Evolutionary conservation across 92 coral and sea anemone species (phyloP), one percentile per base, ranked within the genome.

Genomic region (Ricordea florida): DNA sequence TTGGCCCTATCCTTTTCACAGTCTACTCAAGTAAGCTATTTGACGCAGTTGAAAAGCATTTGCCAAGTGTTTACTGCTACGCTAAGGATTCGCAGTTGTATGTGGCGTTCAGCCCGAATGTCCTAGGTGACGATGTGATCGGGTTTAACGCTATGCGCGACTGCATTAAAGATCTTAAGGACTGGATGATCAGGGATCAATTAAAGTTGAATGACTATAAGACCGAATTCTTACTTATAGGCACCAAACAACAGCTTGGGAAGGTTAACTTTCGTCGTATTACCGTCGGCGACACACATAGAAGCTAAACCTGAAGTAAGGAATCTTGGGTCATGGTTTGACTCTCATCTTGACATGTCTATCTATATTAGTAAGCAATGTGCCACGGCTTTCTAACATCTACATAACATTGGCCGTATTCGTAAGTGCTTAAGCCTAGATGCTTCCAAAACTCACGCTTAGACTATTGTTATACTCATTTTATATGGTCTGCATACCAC

Each of bases 251-350:
- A 1, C 72, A 61, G 52, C 71, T 48, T 10, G n/a, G 18, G n/a
- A 68, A 68, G 30, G 76, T 68, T 22, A 50, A 76, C 37, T 37
- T 62, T 27, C 43, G 44, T 18, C 27, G 47, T 10, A 76, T 76
- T 25, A 29, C 69, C 20, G 69, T 59, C 16, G 69, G 58, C 34
- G 23, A 40, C 28, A 35, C 29, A 47, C 8, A 51, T 52, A 36
- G 17, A 69, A 20, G 62, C 66, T 29, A 53, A 58, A 14, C 33
- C 75, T 11, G 18, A 26, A 31, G 66, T 77, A 10, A 63, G 64
- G 20, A 79, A 66, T 67, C 66, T 79, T 5, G 82, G 82, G 41
- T 51, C 49, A 45, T 48, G 82, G 82, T 51, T 75, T 40, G 73
- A 75, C 34, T 61, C 72, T 64, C 61, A 23, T 35, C 68, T 29